Evolutionary conservation across 2,797 vertebrate species (phyloP).

Genomic region (Alauda arvensis): DNA sequence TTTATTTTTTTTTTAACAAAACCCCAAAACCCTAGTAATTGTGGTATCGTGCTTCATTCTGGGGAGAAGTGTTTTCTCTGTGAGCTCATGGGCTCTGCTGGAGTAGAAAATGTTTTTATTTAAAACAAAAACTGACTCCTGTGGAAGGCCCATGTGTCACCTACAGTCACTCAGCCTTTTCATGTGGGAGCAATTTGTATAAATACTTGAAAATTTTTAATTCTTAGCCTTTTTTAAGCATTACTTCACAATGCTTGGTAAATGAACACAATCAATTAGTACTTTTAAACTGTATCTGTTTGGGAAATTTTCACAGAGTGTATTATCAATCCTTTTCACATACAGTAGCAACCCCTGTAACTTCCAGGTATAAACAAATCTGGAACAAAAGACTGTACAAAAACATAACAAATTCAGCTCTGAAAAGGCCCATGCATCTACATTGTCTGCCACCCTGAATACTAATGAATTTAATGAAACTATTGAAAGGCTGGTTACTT

Average conservation of each 20-base stretch:
- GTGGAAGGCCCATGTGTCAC: background rate
- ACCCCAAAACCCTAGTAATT: background rate
- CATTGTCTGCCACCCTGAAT: conserved; percentile 53
- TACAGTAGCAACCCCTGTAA: background rate
- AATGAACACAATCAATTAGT: background rate
- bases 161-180: background rate
- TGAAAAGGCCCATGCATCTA: conserved; percentile 52
- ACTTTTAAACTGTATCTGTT: background rate
- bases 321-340: background rate
- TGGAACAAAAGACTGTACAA: conserved; percentile 50
- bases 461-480: conserved; percentile 62
- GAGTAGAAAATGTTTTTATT: background rate
- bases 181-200: background rate
- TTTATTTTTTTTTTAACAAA: background rate
- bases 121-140: background rate
- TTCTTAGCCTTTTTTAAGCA: background rate
- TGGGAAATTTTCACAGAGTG: background rate
- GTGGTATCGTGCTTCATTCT: background rate
- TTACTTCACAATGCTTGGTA: background rate
- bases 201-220: background rate
- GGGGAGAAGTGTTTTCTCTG: background rate
- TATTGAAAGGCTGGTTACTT: conserved; percentile 49
- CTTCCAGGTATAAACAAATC: conserved; percentile 46
- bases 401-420: conserved; percentile 45
- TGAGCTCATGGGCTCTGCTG: background rate